Evolutionary conservation across 2,888 invertebrate genomes (phyloP), one percentile per base, ranked within the genome.

Genomic region (Crepidodera aurea): DNA sequence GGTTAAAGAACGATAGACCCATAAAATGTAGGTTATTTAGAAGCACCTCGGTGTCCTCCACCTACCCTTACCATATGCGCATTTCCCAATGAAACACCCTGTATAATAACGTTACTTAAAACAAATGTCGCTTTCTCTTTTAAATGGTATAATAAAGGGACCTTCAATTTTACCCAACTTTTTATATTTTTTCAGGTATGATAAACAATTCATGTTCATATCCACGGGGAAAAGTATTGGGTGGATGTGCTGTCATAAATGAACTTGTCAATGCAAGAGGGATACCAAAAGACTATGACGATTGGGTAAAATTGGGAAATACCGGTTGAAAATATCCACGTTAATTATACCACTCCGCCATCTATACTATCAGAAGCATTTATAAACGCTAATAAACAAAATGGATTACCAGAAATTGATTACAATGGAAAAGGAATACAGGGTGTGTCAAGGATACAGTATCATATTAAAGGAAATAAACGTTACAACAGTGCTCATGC

Each of bases 261-360:
- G 89, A 88, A 71, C 90, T 93, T 91, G 88, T 89, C 73, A 90
- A 90, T 67, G 89, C 88, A 0, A 81, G 90, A 61, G 90, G 89
- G 8, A 83, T 86, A 12, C 19, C 27, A 22, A 19, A 10, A 13
- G 92, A 93, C 73, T 93, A 89, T 73, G 88, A 92, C 70, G 80
- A 82, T 1, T 93, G 93, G 93, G 85, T 84, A 22, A 78, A 79
- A 1, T 0, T 91, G 91, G 91, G 84, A 86, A 19, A 91, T 85
- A 82, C 79, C 86, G 15, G 84, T 89, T 1, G 87, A 90, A 19
- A 90, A 1, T 57, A 88, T 1, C 81, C 78, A 86, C 67, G 59
- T 59, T 1, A 61, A 61, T 34, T 19, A 44, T 13, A 61, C 61
- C n/a, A n/a, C 10, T 12, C 51, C 61, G 7, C 44, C 12, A 7